phyloP scores from a whole-genome alignment of 2,113 vertebrate species.

The Ctenodactylus gundi region DNA sequence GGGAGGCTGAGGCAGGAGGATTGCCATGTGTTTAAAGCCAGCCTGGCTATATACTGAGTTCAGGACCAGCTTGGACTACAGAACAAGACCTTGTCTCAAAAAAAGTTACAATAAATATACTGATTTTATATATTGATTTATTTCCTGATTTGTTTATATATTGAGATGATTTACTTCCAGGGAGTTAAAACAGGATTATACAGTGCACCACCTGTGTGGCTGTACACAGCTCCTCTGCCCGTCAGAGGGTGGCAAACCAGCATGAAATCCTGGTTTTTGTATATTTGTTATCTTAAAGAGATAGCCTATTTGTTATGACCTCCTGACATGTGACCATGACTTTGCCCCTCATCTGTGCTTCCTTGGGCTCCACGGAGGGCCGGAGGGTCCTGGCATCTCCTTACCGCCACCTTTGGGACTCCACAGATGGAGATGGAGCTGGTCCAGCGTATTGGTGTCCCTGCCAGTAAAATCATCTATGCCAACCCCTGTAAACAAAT shows the following conservation, averaged over 20 bases:
- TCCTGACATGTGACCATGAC: background rate
- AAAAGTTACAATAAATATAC: background rate
- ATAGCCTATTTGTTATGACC: background rate
- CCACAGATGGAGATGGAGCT: constrained; percentile 83
- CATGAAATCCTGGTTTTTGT: background rate
- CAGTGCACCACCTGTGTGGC: background rate
- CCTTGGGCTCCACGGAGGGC: constrained; percentile 1
- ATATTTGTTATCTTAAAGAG: background rate
- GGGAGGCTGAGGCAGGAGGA: no score
- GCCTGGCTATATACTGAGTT: no score
- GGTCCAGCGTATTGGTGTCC: constrained; percentile 81
- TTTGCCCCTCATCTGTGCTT: constrained; percentile 18
- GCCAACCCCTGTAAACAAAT: constrained; percentile 87
- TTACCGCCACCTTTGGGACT: background rate
- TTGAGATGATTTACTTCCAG: no score
- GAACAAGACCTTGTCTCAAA: no score
- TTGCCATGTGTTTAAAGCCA: no score
- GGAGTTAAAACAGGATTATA: background rate
- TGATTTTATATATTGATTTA: no score
- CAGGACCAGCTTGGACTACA: no score
- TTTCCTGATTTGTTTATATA: no score
- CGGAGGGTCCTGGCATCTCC: constrained; percentile 25
- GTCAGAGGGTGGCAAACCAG: background rate
- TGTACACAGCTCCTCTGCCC: background rate
- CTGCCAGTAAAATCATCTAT: constrained; percentile 83